Percentiles rank a stretch among this genome's conserved stretches.
Evolutionary conservation across 1,140 invertebrate species (phyloP).

Genomic region (Cheumatopsyche charites): DNA sequence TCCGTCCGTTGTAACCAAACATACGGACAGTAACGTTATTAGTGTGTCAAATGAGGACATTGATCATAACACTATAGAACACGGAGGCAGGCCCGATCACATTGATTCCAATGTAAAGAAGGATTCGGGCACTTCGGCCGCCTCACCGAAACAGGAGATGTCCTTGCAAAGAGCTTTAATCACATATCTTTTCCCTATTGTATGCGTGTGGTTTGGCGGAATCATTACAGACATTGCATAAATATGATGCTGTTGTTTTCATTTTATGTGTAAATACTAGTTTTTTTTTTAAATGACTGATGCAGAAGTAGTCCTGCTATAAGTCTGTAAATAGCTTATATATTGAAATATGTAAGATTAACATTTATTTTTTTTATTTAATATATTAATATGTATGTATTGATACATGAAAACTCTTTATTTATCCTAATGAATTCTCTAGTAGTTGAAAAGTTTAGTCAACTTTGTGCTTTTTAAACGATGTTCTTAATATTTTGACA

Average conservation of each 20-base stretch:
- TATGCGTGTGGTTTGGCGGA: conserved; percentile 82
- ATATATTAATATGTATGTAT: not conserved
- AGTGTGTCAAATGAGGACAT: conserved; percentile 21
- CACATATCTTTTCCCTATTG: conserved; percentile 78
- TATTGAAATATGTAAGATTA: not conserved
- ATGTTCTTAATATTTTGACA: no score
- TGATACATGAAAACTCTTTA: not conserved
- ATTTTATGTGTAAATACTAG: conserved; percentile 20
- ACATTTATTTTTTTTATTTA: not conserved
- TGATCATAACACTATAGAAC: conserved; percentile 37
- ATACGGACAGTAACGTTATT: conserved; percentile 36
- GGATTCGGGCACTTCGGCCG: conserved; percentile 48
- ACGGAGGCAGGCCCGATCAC: conserved; percentile 43
- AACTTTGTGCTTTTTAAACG: no score
- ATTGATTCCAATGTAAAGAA: conserved; percentile 38
- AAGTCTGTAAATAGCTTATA: conserved; percentile 39
- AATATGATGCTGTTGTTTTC: conserved; percentile 47
- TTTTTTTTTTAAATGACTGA: conserved; percentile 29
- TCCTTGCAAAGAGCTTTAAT: conserved; percentile 70
- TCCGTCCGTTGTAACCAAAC: conserved; percentile 50
- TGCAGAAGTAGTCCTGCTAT: conserved; percentile 37
- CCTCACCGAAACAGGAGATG: conserved; percentile 64
- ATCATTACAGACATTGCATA: conserved; percentile 81
- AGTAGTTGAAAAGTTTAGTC: no score
- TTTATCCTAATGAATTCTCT: not conserved